Evolutionary conservation across 2,797 vertebrate species (phyloP), one percentile per base, ranked within the genome.

Genomic region (Lepidocolaptes lacrymiger): DNA sequence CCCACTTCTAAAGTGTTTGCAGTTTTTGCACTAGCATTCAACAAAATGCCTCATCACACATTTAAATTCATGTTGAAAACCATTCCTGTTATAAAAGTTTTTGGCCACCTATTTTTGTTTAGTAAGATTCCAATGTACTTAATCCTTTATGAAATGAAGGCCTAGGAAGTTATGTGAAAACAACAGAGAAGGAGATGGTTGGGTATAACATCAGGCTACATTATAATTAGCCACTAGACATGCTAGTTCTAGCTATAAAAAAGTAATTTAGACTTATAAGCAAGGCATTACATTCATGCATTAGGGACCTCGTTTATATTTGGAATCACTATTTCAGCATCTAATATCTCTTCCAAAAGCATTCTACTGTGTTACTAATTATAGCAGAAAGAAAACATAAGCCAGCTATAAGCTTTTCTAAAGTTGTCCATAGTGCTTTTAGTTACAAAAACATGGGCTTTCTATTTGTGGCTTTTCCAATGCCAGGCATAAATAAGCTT

Each of bases 251-350:
- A 91, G 52, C 73, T 72, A 75, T 83, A 81, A 94, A 95, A 92
- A 89, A 83, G 75, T 64, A 85, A 95, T 80, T 71, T 87, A 51
- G 80, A 92, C 58, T 96, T 87, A 86, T 34, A 93, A 94, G 61
- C 69, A 89, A 95, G 80, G 88, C 55, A 66, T 95, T 73, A 84
- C 14, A 62, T 72, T 85, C 36, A 44, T 88, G 76, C 87, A 75
- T 69, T 83, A 78, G 72, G 82, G 87, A 92, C 61, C 36, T 68
- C 2, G 1, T 89, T 93, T 87, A 71, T 78, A 89, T 88, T 75
- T 93, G 82, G 61, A 87, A 83, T 80, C 41, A 64, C 64, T 83
- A 55, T 48, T 91, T 89, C 58, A 74, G 56, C 52, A 88, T 83
- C 51, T 71, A 77, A 16, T 80, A 59, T 74, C n/a, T 85, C 41